These are phyloP conservation scores for Automeris io DNA, from an alignment of 2,888 invertebrate genomes.

Conservation along the genomic window DNA sequence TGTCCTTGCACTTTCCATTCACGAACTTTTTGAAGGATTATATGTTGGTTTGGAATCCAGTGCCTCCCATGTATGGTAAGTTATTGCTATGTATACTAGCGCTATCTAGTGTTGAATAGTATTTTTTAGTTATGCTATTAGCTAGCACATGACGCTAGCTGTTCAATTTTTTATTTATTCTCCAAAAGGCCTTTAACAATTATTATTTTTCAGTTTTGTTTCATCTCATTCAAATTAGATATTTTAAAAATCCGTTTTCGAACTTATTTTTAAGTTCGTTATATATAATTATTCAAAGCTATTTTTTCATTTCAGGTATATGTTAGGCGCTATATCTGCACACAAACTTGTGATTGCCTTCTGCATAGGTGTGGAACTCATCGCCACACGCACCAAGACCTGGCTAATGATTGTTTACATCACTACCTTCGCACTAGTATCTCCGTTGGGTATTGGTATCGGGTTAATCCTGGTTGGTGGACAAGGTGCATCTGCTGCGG, in stretches of 20 bases:
- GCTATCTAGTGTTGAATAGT: constrained; percentile 27
- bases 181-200: too few relatives aligned
- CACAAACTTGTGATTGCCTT: constrained; percentile 93
- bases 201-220: too few relatives aligned
- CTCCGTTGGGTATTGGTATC: constrained; percentile 87
- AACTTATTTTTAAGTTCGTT: too few relatives aligned
- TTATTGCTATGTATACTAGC: constrained; percentile 6
- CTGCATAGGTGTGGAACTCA: constrained; percentile 90
- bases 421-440: constrained; percentile 86
- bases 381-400: constrained; percentile 81
- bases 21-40: constrained; percentile 91
- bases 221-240: too few relatives aligned
- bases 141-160: constrained; percentile 32
- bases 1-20: constrained; percentile 89
- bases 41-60: constrained; percentile 87
- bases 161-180: too few relatives aligned
- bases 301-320: constrained; percentile 74
- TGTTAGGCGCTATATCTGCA: constrained; percentile 89
- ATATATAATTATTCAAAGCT: neutral
- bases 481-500: constrained; percentile 74
- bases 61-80: constrained; percentile 59
- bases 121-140: constrained; percentile 11
- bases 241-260: too few relatives aligned
- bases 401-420: constrained; percentile 81
- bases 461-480: constrained; percentile 81